These are phyloP conservation scores for Drosophila arawakana DNA, from an alignment of 1,140 invertebrate genomes.

Conservation along the genomic window DNA sequence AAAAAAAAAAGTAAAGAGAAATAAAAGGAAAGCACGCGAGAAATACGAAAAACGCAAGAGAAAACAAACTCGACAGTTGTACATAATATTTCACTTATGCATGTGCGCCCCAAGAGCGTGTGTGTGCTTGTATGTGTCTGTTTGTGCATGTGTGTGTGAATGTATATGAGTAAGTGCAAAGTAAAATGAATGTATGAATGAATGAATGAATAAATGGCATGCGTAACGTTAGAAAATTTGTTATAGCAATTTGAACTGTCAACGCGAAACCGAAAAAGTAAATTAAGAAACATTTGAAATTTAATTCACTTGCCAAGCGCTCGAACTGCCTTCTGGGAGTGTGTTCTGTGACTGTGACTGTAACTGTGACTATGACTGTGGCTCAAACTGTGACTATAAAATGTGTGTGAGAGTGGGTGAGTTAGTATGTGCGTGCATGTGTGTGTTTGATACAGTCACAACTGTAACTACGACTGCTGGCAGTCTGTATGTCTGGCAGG, in stretches of 20 bases:
- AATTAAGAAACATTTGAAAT: conserved; percentile 83
- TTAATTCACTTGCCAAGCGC: conserved; percentile 71
- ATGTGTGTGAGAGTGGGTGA: conserved; percentile 11
- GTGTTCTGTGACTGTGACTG: conserved; percentile 15
- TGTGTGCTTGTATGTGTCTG: conserved; percentile 4
- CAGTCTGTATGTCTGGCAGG: conserved; percentile 59
- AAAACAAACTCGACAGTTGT: conserved; percentile 80
- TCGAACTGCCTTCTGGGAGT: conserved; percentile 31
- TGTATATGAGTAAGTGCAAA: conserved; percentile 42
- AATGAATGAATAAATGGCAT: conserved; percentile 76
- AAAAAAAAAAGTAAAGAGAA: conserved; percentile 19
- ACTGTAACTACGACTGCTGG: conserved; percentile 38
- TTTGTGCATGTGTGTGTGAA: conserved; percentile 4
- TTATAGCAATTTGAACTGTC: conserved; percentile 83
- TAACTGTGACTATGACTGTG: conserved; percentile 12
- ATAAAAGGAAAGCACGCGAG: conserved; percentile 38
- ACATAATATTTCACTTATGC: conserved; percentile 83
- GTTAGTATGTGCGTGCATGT: conserved; percentile 24
- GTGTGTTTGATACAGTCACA: conserved; percentile 61
- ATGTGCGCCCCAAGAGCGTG: conserved; percentile 52
- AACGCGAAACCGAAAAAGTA: conserved; percentile 82
- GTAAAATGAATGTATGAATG: conserved; percentile 76
- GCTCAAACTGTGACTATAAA: conserved; percentile 5
- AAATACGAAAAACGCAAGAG: conserved; percentile 44
- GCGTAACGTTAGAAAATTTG: conserved; percentile 81